A percentile compares a stretch with the other conserved stretches of the same genome.
These are phyloP conservation scores for Neolamprologus devosi DNA, from an alignment of 2,113 vertebrate genomes.

Conservation along the genomic window DNA sequence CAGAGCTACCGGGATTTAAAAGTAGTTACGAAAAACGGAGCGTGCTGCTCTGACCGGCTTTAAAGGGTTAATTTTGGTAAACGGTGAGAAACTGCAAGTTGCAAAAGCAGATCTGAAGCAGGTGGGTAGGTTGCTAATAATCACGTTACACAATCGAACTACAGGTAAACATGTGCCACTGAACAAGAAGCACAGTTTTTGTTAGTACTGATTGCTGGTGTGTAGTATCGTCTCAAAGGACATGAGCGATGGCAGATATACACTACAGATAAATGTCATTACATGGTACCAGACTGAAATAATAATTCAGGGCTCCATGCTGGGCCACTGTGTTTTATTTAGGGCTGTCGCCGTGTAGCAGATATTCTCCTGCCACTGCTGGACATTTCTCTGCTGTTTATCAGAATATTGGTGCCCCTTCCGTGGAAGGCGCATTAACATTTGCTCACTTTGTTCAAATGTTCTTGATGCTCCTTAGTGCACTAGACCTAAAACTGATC, in stretches of 20 bases:
- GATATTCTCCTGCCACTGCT: neutral
- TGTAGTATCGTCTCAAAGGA: neutral
- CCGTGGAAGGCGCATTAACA: neutral
- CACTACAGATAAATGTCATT: rapidly evolving
- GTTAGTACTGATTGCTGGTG: neutral
- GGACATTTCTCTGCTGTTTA: neutral
- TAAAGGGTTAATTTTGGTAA: neutral
- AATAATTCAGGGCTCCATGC: neutral
- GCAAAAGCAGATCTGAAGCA: neutral
- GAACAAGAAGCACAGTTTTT: neutral
- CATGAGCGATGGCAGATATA: neutral
- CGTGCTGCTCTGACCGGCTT: rapidly evolving
- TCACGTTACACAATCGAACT: neutral
- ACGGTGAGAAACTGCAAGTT: neutral
- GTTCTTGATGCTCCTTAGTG: neutral
- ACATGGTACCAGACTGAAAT: neutral
- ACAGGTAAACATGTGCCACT: neutral
- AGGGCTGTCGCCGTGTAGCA: neutral
- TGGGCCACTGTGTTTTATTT: neutral
- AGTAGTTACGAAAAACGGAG: too few species aligned
- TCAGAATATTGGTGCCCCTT: neutral
- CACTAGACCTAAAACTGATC: neutral
- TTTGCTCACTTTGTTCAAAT: neutral
- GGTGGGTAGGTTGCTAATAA: neutral
- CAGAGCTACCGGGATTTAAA: rapidly evolving